Evolutionary conservation across 1,140 invertebrate genomes (phyloP), one percentile per base, ranked within the genome.

Genomic region (Drosophila pachea): DNA sequence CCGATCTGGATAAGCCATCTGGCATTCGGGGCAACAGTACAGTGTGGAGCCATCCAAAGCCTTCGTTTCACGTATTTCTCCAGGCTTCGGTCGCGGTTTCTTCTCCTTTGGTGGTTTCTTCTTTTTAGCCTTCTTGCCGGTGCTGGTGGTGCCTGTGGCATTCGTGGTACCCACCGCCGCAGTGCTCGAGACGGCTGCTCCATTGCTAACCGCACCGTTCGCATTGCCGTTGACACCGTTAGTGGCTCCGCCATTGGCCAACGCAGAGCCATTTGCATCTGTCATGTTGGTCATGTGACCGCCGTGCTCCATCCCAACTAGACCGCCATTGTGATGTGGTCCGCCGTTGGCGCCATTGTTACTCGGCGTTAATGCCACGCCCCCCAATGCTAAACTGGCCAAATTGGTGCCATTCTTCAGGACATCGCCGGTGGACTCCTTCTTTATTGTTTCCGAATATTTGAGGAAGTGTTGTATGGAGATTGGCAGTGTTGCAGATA

Each of bases 11-110:
- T 96, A 95, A 32, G 95, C 94, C 95, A 96, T 94, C 86, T 97
- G 94, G 86, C 95, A 96, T 83, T 96, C 95, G 0, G 95, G 95
- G 88, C 95, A 96, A 82, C 95, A 96, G 83, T 95, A 96, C 2
- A 96, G 88, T 0, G 95, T 95, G 7, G 94, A 95, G 11, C 95
- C 95, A 74, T 96, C 95, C 42, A 96, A 88, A 5, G 95, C 95
- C 31, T 95, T 95, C 0, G 95, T 95, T 22, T 96, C 91, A 56
- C 94, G 91, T 74, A 95, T 95, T 90, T 96, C 95, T 32, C 95
- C 95, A 0, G 95, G 95, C 83, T 95, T 95, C 0, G 92, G 92
- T 71, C 93, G 92, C 5, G 93, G 93, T 79, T 93, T 93, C 86
- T 93, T 93, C 36, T 89, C 88, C 86, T 89, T 89, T 42, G 93